Conservation (phyloP, 2,888 invertebrate species). For the Yponomeuta malinellus region DNA sequence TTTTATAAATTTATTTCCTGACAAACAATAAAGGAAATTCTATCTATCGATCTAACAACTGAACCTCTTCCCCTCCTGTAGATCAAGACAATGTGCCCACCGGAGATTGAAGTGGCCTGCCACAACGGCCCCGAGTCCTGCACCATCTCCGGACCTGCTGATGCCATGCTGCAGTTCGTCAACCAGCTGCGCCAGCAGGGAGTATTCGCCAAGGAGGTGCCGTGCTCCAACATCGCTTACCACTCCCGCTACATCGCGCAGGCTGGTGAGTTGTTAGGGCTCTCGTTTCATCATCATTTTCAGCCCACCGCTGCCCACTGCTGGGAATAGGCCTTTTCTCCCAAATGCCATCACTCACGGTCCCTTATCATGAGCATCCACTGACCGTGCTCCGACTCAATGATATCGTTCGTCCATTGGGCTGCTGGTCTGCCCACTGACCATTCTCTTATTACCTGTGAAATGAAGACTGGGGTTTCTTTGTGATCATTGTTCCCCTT, state of each 20-base stretch:
- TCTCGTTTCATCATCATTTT: neutral
- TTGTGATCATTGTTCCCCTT: no score
- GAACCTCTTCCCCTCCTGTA: slow-evolving; percentile 28
- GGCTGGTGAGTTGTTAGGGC: slow-evolving; percentile 54
- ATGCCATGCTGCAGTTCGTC: slow-evolving; percentile 80
- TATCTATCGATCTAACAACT: neutral
- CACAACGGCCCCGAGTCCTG: slow-evolving; percentile 91
- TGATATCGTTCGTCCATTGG: no score
- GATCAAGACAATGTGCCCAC: slow-evolving; percentile 80
- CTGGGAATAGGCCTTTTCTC: no score
- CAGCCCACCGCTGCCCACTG: no score
- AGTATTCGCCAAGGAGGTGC: slow-evolving; percentile 88
- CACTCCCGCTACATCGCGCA: slow-evolving; percentile 89
- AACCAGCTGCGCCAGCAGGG: slow-evolving; percentile 80
- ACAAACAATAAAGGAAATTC: no score
- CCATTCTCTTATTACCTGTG: no score
- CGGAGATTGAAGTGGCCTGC: slow-evolving; percentile 89
- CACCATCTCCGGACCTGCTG: slow-evolving; percentile 92
- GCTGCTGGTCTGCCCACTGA: no score
- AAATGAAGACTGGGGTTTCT: no score
- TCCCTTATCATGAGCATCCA: no score
- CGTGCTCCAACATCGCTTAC: slow-evolving; percentile 92
- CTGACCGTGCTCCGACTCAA: no score
- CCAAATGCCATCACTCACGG: no score
- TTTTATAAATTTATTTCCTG: no score